Evolutionary conservation across 2,113 vertebrate genomes (phyloP).

Genomic region (Opisthocomus hoazin): DNA sequence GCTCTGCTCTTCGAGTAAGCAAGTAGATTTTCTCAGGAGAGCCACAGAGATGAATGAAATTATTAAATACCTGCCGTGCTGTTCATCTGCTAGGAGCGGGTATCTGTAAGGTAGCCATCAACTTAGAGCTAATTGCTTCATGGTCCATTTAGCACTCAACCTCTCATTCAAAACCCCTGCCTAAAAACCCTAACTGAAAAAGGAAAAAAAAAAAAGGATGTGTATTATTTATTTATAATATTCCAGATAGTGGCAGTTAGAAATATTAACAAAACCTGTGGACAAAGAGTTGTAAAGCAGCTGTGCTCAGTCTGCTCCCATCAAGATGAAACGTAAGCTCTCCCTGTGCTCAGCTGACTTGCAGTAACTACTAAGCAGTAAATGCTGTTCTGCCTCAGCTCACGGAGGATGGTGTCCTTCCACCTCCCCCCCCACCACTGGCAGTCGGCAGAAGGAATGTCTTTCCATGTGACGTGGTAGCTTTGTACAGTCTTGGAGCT

Average conservation of each 20-base stretch:
- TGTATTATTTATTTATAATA: neutral
- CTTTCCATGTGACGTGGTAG: accelerated
- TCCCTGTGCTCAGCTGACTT: neutral
- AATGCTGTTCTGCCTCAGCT: neutral
- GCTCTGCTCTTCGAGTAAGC: neutral
- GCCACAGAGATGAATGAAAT: neutral
- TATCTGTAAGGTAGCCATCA: neutral
- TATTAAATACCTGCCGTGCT: neutral
- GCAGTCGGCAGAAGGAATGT: neutral
- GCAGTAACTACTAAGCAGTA: neutral
- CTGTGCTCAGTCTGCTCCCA: neutral
- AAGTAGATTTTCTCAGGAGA: neutral
- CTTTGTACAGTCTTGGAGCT: neutral
- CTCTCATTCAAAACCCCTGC: neutral
- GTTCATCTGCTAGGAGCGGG: neutral
- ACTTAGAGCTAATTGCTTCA: neutral
- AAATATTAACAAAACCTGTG: neutral
- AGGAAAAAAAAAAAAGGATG: neutral
- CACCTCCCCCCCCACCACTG: neutral
- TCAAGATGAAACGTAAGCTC: neutral
- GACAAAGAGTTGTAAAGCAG: neutral
- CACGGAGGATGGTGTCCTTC: neutral
- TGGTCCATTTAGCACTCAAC: neutral
- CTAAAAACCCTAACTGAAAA: neutral
- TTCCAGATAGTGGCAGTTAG: neutral